phyloP scores from a whole-genome alignment of 1,140 invertebrate species.

The Drosophila pachea region DNA sequence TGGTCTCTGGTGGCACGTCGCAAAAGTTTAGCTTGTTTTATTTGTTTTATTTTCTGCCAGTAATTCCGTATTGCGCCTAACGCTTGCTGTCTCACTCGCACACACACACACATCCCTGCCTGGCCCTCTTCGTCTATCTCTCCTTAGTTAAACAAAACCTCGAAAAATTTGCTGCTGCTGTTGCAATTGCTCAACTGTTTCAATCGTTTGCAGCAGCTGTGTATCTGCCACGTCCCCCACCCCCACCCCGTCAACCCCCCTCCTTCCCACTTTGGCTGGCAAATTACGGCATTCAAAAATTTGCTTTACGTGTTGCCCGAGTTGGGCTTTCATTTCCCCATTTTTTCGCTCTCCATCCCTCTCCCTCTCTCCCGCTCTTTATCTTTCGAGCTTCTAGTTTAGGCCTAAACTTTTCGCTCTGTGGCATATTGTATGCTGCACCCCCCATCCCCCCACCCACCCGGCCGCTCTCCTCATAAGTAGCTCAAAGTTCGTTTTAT shows the following conservation, averaged over 20 bases:
- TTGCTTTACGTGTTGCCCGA: slow-evolving; percentile 55
- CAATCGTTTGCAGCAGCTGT: slow-evolving; percentile 27
- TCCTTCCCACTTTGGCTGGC: slow-evolving; percentile 43
- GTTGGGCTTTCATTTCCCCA: not conserved
- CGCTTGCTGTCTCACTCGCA: slow-evolving; percentile 44
- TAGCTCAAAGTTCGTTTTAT: too few relatives aligned
- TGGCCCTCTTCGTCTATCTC: slow-evolving; percentile 1
- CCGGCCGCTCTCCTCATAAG: too few relatives aligned
- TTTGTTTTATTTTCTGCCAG: slow-evolving; percentile 67
- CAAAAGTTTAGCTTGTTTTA: slow-evolving; percentile 60
- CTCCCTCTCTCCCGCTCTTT: slow-evolving; percentile 10
- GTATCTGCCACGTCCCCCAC: not conserved
- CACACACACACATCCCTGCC: too few relatives aligned
- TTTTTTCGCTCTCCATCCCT: not conserved
- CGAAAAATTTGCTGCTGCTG: slow-evolving; percentile 31
- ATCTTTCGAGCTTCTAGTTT: slow-evolving; percentile 30
- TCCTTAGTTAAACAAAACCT: slow-evolving; percentile 64
- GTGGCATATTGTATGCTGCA: too few relatives aligned
- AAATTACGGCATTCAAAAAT: slow-evolving; percentile 73
- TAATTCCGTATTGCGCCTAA: slow-evolving; percentile 68
- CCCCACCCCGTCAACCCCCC: not conserved
- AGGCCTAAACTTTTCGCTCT: slow-evolving; percentile 38
- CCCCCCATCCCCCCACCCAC: too few relatives aligned
- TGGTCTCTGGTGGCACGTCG: slow-evolving; percentile 32
- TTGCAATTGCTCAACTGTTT: slow-evolving; percentile 57